phyloP scores from a whole-genome alignment of 2,113 vertebrate genomes.

The Crocuta crocuta region DNA sequence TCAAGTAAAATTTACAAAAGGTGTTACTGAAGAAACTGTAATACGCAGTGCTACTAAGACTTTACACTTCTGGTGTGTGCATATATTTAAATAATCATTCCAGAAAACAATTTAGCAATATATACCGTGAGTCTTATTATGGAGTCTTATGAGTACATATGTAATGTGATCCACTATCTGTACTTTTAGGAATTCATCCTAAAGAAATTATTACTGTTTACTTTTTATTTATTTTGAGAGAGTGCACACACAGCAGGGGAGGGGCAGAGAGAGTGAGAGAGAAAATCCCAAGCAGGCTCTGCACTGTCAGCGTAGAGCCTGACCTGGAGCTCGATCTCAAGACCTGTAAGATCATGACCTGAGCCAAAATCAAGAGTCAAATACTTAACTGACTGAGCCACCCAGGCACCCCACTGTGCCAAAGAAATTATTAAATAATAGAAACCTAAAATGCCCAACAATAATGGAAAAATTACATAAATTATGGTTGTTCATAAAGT shows the following conservation, averaged over 20 bases:
- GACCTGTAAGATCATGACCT: too few species aligned
- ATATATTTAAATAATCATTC: slow-evolving; percentile 52
- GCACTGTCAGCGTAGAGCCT: too few species aligned
- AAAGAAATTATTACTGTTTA: slow-evolving; percentile 10
- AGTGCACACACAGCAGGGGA: too few species aligned
- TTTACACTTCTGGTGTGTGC: neutral
- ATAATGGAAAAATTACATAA: neutral
- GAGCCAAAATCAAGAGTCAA: too few species aligned
- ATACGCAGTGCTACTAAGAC: neutral
- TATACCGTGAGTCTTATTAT: neutral
- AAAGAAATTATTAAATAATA: neutral
- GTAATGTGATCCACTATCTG: neutral
- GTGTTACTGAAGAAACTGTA: neutral
- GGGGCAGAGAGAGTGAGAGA: too few species aligned
- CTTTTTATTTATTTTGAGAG: too few species aligned
- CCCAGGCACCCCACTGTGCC: neutral
- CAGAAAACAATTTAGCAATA: slow-evolving; percentile 43
- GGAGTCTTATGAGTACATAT: neutral
- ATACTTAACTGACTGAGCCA: too few species aligned
- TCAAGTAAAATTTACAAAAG: slow-evolving; percentile 11
- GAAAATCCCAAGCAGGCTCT: too few species aligned
- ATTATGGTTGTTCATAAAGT: neutral
- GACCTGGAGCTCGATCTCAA: too few species aligned
- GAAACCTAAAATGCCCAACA: slow-evolving; percentile 1
- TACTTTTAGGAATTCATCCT: slow-evolving; percentile 15